Evolutionary conservation across 2,888 invertebrate genomes (phyloP), one percentile per base, ranked within the genome.

Genomic region (Fabriciana adippe): DNA sequence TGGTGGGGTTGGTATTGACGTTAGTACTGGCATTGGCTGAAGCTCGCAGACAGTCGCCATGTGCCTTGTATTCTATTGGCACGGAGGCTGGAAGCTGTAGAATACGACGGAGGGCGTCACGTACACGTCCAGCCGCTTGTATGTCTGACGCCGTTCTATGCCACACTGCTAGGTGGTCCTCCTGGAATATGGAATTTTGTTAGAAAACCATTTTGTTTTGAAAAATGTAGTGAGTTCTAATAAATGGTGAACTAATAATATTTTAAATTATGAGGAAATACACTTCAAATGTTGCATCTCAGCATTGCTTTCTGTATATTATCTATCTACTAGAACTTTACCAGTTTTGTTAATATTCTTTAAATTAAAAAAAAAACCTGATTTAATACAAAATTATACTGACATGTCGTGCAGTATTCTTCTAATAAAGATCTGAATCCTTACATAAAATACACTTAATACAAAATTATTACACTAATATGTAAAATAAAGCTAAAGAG

Each of bases 121-220:
- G 94, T 80, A 99, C 99, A 81, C 98, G 95, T 75, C 95, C 95
- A 78, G 97, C 98, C 75, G 97, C 97, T 74, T 94, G 95, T 82
- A 95, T 95, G 93, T 99, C 99, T 74, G 96, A 95, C 64, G 99
- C 98, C 76, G 97, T 98, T 88, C 97, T 96, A 92, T 99, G 99
- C 99, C 99, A 99, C 80, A 99, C 95, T 75, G 98, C 98, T 81
- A 99, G 95, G 85, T 98, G 96, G 86, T 99, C 99, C 92, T 99
- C 99, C 97, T 98, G 83, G 35, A 61, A 61, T 18, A 21, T n/a
- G 26, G n/a, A 11, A 6, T 47, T 13, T n/a, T 50, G 15, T 15
- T 16, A 1, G 6, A 26, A 3, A 26, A 26, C 26, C 5, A 6
- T n/a, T 16, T n/a, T 2, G 50, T n/a, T 50, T 50, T 50, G 5